phyloP scores from a whole-genome alignment of 2,797 vertebrate species.

The Hyperoplus immaculatus region DNA sequence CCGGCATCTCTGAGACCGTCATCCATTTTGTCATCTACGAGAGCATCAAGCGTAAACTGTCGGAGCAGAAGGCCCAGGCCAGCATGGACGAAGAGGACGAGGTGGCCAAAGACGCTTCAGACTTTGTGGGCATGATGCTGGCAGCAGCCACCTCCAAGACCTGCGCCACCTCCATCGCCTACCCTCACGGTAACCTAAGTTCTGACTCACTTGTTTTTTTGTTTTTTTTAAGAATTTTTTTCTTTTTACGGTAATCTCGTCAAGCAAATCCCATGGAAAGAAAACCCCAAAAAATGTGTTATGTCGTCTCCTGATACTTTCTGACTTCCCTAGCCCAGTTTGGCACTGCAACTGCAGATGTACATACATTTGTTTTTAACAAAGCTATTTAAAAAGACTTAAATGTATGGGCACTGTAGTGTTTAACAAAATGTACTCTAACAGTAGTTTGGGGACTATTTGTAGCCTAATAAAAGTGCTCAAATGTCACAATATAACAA shows the following conservation, averaged over 20 bases:
- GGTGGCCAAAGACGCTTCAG: constrained; percentile 91
- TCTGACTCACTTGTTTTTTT: background rate
- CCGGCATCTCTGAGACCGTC: constrained; percentile 99
- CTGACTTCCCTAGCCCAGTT: background rate
- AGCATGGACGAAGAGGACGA: constrained; percentile 92
- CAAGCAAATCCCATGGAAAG: background rate
- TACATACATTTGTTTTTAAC: background rate
- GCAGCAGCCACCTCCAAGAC: constrained; percentile 99
- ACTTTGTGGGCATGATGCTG: constrained; percentile 98
- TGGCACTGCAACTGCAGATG: too few species aligned
- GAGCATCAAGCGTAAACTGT: constrained; percentile 94
- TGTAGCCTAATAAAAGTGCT: too few species aligned
- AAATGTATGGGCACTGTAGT: background rate
- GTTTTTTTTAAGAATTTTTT: background rate
- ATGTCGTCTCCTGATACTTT: background rate
- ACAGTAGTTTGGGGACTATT: background rate
- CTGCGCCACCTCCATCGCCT: constrained; percentile 95
- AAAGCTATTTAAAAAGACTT: background rate
- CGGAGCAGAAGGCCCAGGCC: constrained; percentile 88
- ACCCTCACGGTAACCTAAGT: constrained; percentile 80
- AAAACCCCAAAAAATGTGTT: background rate
- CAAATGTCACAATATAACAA: too few species aligned
- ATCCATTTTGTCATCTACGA: constrained; percentile 99
- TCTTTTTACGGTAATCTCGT: background rate
- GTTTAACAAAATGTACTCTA: background rate